phyloP scores from a whole-genome alignment of 2,113 vertebrate genomes.

The Prionailurus bengalensis region DNA sequence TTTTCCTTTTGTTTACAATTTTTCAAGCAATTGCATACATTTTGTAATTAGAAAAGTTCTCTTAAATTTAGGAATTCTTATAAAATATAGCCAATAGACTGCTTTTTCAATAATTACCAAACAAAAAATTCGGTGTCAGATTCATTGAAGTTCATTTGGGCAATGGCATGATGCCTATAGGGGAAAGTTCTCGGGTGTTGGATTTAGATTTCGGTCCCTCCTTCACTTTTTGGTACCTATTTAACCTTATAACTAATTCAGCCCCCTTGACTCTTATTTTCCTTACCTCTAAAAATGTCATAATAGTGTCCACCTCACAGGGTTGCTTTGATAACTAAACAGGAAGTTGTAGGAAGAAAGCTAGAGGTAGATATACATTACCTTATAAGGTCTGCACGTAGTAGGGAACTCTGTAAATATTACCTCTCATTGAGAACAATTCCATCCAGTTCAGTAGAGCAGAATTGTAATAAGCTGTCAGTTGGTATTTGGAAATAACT shows the following conservation, averaged over 20 bases:
- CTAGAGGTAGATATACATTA: too few species aligned
- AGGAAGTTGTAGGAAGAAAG: neutral
- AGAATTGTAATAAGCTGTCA: neutral
- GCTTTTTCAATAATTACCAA: neutral
- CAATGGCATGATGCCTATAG: neutral
- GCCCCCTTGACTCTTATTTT: neutral
- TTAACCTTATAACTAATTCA: neutral
- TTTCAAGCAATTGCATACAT: neutral
- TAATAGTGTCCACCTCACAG: neutral
- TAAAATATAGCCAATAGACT: neutral
- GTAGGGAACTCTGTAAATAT: neutral
- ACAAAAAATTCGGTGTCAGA: neutral
- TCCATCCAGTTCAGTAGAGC: neutral
- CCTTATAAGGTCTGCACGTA: neutral
- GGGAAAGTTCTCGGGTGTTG: neutral
- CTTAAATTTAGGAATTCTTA: conserved; percentile 13
- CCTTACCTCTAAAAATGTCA: neutral
- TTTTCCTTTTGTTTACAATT: conserved; percentile 8
- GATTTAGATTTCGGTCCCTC: neutral
- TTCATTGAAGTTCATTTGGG: neutral
- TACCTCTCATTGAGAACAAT: neutral
- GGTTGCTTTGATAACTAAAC: neutral
- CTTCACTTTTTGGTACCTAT: neutral
- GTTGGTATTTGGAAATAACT: conserved; percentile 15
- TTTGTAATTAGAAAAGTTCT: conserved; percentile 23